Base-by-base conservation (phyloP, 2,888 invertebrate species). In the Philonicus albiceps region DNA sequence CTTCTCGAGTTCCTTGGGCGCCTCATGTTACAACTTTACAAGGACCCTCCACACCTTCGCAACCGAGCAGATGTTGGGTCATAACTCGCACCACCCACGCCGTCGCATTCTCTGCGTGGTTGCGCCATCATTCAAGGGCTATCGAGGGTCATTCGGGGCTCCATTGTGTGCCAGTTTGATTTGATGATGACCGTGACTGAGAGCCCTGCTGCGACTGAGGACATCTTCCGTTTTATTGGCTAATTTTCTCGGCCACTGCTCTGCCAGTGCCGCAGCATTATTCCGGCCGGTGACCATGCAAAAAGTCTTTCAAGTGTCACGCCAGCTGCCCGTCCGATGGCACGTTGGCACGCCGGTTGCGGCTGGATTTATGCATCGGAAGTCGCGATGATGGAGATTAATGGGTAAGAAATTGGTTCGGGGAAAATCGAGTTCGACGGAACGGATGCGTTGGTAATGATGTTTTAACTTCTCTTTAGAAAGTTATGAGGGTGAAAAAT, bases 71-170 rank as follows among this genome's bases (percentile, higher is more conserved):
- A 81, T 81, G 80, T 81, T 81, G 27, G 19, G 80, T 11, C 80
- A 81, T 81, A 81, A 81, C 53, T 81, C 31, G 40, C 80, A 81
- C 80, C 80, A 81, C 80, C 80, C 80, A 81, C 80, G 80, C 55
- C 34, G 80, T 4, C 31, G 8, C 53, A 81, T 49, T n/a, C 49
- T 19, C 53, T n/a, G 19, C 80, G 40, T 49, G n/a, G 6, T 49
- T 49, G 49, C 49, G 49, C 49, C 49, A 49, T 19, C n/a, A n/a
- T n/a, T n/a, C 49, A 4, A 49, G 49, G 49, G 40, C 80, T 19
- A 19, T 22, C 49, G 43, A 80, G 80, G 80, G 80, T 81, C 80
- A 81, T 34, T 40, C 31, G 53, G 34, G 49, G 49, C 13, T 34
- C 16, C 31, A 49, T 81, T 53, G 80, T 81, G 80, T 81, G 30